Evolutionary conservation across 2,113 vertebrate species (phyloP), one percentile per base, ranked within the genome.

Genomic region (Psilopsiagon aymara): DNA sequence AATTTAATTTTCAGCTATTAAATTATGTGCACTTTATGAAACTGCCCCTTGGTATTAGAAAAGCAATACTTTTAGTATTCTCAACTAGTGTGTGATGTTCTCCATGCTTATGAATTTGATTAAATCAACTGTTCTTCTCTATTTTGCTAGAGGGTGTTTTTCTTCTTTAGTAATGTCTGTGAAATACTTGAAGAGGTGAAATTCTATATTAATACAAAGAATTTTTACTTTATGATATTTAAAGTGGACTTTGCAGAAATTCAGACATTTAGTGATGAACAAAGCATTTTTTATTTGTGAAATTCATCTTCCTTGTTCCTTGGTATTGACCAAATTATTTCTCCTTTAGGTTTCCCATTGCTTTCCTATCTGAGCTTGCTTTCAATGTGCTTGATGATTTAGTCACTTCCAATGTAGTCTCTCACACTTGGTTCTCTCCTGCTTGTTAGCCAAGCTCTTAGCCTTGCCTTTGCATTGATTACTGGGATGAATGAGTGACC

Each of bases 401-500:
- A 25, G 7, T 63, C 27, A 6, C 59, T 67, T 24, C 15, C 4
- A 11, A 17, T 2, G 1, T 23, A 37, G 24, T 82, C 33, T 82
- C 57, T 89, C 71, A 44, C 31, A 37, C 55, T 44, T 44, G 27
- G 15, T 71, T 80, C 62, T 87, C 28, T 87, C 35, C 51, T 71
- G 21, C 37, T 21, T 70, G 28, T 60, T 8, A 24, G 33, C 52
- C 37, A 24, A 80, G 43, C 82, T 90, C 53, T 44, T 60, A 31
- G 67, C 59, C 41, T 82, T 74, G 49, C 52, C 67, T 92, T 88
- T 12, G 13, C 1, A 1, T 71, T 71, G 60, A 13, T 52, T 88
- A n/a, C 44, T 80, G 63, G 67, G 90, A 77, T 88, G 35, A 93
- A 82, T 39, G 43, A 94, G 91, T 91, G 92, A 94, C 66, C 4